Evolutionary conservation across 2,888 invertebrate genomes (phyloP).

Genomic region (Tetramorium bicarinatum): DNA sequence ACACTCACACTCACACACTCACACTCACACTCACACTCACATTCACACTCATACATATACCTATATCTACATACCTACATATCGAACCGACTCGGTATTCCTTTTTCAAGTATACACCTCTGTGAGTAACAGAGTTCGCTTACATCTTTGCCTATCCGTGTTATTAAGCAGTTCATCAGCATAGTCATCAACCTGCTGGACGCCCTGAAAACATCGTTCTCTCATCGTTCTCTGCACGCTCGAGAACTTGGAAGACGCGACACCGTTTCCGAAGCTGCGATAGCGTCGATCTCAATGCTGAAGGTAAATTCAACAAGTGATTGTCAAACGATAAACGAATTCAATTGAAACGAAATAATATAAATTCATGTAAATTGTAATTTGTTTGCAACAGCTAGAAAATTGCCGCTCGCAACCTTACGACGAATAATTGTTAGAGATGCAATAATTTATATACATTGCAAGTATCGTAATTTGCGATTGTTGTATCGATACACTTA

Average conservation of each 20-base stretch:
- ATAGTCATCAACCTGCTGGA: conserved; percentile 96
- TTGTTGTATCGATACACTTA: too few relatives aligned
- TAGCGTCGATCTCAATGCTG: conserved; percentile 95
- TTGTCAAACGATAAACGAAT: not conserved
- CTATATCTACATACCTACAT: too few relatives aligned
- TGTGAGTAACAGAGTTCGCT: not conserved
- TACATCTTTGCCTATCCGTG: conserved; percentile 30
- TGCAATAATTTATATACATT: too few relatives aligned
- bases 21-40: too few relatives aligned
- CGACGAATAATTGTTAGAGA: too few relatives aligned
- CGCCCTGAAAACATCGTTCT: conserved; percentile 96
- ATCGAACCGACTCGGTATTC: not conserved
- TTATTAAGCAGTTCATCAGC: conserved; percentile 92
- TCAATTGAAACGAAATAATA: not conserved
- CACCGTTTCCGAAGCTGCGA: conserved; percentile 95
- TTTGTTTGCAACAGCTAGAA: not conserved
- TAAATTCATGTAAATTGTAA: too few relatives aligned
- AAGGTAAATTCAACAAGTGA: conserved; percentile 87
- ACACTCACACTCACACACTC: too few relatives aligned
- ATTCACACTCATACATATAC: too few relatives aligned
- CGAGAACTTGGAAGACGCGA: conserved; percentile 93
- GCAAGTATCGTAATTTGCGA: too few relatives aligned
- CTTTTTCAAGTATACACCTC: not conserved
- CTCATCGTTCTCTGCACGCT: conserved; percentile 95
- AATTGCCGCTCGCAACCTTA: not conserved